Evolutionary conservation across 2,797 vertebrate genomes (phyloP).

Genomic region (Hozukius guyotensis): DNA sequence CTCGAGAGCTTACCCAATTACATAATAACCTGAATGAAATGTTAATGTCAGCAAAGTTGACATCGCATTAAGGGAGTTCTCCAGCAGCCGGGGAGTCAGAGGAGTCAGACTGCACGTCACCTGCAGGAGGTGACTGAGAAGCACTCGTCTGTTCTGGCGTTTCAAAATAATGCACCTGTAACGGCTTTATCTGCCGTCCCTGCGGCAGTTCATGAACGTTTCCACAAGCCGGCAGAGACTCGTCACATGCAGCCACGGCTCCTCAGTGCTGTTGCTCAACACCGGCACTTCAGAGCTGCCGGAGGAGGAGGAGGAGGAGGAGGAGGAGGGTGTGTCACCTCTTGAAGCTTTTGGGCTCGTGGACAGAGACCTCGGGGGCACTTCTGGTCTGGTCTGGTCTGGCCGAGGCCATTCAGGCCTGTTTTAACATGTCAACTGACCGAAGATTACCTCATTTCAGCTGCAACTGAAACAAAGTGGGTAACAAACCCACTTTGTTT

Average conservation of each 20-base stretch:
- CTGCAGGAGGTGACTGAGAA: not conserved
- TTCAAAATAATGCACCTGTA: conserved; percentile 15
- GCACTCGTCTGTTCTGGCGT: not conserved
- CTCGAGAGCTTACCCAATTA: conserved; percentile 52
- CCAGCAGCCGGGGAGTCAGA: not conserved
- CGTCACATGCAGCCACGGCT: not conserved
- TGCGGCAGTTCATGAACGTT: conserved; percentile 22
- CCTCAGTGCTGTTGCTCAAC: conserved; percentile 12
- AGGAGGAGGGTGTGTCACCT: not conserved
- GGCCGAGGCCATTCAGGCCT: conserved; percentile 19
- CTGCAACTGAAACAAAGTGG: not conserved
- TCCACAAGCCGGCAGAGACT: not conserved
- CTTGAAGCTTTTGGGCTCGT: not conserved
- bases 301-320: not conserved
- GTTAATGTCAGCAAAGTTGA: conserved; percentile 66
- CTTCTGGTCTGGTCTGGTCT: conserved; percentile 22
- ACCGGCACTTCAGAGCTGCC: not conserved
- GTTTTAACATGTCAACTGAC: conserved; percentile 45
- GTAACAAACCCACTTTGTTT: not conserved
- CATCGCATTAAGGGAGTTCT: conserved; percentile 28
- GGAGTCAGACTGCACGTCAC: not conserved
- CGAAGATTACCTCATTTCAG: not conserved
- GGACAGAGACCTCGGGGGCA: conserved; percentile 42
- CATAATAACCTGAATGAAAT: conserved; percentile 64
- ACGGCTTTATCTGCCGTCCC: conserved; percentile 5